Evolutionary conservation across 1,140 invertebrate genomes (phyloP).

Genomic region (Hermatobates lingyangjiaoensis): DNA sequence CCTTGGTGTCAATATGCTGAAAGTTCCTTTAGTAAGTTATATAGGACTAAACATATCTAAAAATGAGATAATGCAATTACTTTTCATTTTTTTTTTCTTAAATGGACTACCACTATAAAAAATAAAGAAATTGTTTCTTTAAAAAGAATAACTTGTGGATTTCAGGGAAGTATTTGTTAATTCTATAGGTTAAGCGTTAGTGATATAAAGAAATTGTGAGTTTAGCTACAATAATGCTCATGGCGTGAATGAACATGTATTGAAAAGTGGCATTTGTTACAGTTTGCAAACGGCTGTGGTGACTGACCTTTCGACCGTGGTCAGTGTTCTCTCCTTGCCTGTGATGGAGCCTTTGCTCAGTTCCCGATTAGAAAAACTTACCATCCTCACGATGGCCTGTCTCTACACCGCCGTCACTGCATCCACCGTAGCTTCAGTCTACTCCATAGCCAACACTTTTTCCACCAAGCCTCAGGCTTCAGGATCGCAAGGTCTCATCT

Average conservation of each 20-base stretch:
- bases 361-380: slow-evolving; percentile 58
- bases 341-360: slow-evolving; percentile 70
- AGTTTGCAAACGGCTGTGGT: slow-evolving; percentile 58
- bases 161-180: too few species aligned
- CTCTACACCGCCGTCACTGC: slow-evolving; percentile 55
- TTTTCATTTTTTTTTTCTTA: too few species aligned
- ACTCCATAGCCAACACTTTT: slow-evolving; percentile 38
- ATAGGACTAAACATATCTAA: too few species aligned
- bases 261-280: slow-evolving; percentile 7
- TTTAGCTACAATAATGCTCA: too few species aligned
- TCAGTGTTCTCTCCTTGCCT: slow-evolving; percentile 62
- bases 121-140: too few species aligned
- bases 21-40: too few species aligned
- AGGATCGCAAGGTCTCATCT: slow-evolving; percentile 1
- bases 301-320: slow-evolving; percentile 65
- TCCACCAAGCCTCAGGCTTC: slow-evolving; percentile 28
- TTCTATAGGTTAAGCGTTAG: too few species aligned
- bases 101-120: too few species aligned
- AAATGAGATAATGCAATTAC: too few species aligned
- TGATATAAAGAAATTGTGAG: too few species aligned
- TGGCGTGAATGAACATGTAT: neutral
- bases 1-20: too few species aligned
- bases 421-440: slow-evolving; percentile 43
- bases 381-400: slow-evolving; percentile 53
- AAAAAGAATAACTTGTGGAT: too few species aligned